Percentiles rank a stretch among this genome's conserved stretches.
Conservation (phyloP, 2,888 invertebrate species). For the Celastrina argiolus region DNA sequence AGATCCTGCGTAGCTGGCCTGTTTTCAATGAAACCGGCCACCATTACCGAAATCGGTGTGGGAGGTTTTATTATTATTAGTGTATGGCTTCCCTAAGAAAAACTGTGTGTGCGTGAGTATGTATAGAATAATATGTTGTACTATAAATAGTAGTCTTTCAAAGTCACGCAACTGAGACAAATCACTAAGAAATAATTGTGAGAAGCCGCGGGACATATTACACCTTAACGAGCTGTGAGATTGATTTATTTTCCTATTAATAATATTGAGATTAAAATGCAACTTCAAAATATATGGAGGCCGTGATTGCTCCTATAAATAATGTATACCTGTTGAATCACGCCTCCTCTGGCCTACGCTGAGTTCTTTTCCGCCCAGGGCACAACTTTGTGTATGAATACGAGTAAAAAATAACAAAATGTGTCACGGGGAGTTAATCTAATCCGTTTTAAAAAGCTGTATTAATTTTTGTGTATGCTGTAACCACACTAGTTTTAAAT, state of each 20-base stretch:
- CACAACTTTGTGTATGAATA: not conserved
- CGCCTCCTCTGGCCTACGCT: constrained; percentile 3
- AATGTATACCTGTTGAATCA: not conserved
- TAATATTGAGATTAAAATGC: constrained; percentile 11
- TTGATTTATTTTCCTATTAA: not conserved
- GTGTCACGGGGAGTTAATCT: not conserved
- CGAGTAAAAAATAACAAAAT: constrained; percentile 10
- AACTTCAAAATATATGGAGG: not conserved
- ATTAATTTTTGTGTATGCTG: no score
- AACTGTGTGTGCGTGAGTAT: no score
- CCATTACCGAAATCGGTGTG: no score
- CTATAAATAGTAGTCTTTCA: not conserved
- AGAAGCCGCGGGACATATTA: not conserved
- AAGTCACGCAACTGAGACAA: not conserved
- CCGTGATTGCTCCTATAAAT: constrained; percentile 7
- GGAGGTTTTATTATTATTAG: no score
- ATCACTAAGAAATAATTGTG: not conserved
- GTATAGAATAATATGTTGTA: no score
- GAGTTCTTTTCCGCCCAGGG: not conserved
- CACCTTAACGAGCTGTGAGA: not conserved
- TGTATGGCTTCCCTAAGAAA: no score
- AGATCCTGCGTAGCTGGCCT: no score
- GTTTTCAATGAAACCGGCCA: no score
- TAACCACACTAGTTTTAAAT: no score
- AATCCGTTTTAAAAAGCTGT: no score